A percentile compares a stretch with the other conserved stretches of the same genome.
Conservation (phyloP, 2,888 invertebrate species). For the Salpingus planirostris region DNA sequence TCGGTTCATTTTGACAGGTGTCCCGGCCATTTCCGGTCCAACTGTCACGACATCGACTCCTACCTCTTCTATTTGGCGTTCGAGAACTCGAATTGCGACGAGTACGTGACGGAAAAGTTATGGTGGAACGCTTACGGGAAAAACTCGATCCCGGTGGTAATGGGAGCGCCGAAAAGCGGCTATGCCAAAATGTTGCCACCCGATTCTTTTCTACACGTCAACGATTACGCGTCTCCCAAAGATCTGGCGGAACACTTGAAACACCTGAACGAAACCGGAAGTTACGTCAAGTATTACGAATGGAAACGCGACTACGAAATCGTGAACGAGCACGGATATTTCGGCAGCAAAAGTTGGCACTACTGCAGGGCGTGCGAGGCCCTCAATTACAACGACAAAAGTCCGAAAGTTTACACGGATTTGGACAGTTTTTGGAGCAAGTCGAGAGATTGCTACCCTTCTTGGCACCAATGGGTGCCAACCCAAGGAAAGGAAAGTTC, state of each 20-base stretch:
- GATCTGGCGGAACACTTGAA: constrained; percentile 47
- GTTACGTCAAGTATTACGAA: constrained; percentile 44
- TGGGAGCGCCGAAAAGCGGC: constrained; percentile 47
- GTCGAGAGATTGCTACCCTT: constrained; percentile 26
- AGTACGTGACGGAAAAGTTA: constrained; percentile 63
- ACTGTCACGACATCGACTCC: constrained; percentile 48
- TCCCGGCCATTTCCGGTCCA: constrained; percentile 52
- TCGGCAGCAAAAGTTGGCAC: constrained; percentile 50
- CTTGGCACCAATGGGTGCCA: too few relatives aligned
- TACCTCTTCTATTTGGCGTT: constrained; percentile 64
- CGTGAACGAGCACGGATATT: constrained; percentile 60
- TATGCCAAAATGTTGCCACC: constrained; percentile 51
- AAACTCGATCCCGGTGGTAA: constrained; percentile 55
- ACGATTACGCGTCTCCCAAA: constrained; percentile 45
- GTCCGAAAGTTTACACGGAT: constrained; percentile 37
- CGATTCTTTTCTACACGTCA: constrained; percentile 52
- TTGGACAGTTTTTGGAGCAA: constrained; percentile 40
- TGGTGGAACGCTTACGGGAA: constrained; percentile 58
- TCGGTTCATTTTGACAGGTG: too few relatives aligned
- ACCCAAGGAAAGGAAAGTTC: too few relatives aligned
- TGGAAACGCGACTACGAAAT: constrained; percentile 53
- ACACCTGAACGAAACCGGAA: constrained; percentile 41
- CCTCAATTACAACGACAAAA: constrained; percentile 50
- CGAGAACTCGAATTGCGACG: constrained; percentile 60
- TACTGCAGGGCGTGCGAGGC: constrained; percentile 60